Evolutionary conservation across 2,797 vertebrate genomes (phyloP).

Genomic region (Protonibea diacanthus): DNA sequence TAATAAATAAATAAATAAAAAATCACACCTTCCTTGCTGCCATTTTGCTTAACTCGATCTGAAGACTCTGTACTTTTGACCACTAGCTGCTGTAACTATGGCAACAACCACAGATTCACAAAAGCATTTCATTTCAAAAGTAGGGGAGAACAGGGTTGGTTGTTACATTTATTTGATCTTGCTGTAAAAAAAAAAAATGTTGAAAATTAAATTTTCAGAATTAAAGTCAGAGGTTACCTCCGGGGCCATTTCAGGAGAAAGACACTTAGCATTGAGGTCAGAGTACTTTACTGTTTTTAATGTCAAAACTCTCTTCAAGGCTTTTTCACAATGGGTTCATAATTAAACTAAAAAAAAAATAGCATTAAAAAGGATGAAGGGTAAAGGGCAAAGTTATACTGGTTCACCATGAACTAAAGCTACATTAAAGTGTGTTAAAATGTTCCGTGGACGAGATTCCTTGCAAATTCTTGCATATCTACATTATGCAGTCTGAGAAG

Average conservation of each 20-base stretch:
- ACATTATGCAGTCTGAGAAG: slow-evolving; percentile 46
- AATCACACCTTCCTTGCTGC: slow-evolving; percentile 4
- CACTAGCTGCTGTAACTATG: slow-evolving; percentile 40
- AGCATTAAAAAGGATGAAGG: no score
- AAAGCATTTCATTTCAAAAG: background rate
- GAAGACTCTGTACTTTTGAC: slow-evolving; percentile 29
- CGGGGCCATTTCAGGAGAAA: no score
- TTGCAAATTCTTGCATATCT: slow-evolving; percentile 44
- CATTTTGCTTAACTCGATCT: slow-evolving; percentile 6
- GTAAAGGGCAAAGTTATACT: background rate
- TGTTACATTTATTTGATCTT: no score
- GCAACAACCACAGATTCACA: slow-evolving; percentile 39
- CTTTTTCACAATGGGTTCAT: no score
- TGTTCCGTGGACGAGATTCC: background rate
- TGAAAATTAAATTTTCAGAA: no score
- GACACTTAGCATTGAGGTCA: no score
- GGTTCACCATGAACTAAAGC: background rate
- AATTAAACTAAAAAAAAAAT: no score
- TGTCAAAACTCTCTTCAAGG: no score
- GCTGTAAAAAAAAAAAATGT: background rate
- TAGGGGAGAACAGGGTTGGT: no score
- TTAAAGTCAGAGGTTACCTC: no score
- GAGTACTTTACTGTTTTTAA: no score
- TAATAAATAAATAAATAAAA: background rate
- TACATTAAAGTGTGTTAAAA: background rate